These are phyloP conservation scores for Chrysaora quinquecirrha DNA, from an alignment of 30 jellyfish, hydroid and myxozoan genomes.

Conservation along the genomic window DNA sequence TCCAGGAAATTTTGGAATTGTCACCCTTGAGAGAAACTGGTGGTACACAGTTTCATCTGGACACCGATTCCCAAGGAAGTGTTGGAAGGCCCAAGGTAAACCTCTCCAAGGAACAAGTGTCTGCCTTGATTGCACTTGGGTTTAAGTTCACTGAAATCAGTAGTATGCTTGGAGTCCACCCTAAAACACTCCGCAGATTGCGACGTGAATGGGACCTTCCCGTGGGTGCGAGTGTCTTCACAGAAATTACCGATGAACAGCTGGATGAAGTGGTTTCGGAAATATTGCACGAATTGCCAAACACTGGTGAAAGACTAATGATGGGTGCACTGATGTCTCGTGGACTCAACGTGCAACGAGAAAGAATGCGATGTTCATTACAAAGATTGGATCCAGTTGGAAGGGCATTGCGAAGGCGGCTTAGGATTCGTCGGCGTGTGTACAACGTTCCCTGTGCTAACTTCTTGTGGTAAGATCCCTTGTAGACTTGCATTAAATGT, in stretches of 20 bases:
- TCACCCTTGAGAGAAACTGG: background rate
- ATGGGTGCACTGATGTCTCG: slow-evolving; percentile 13
- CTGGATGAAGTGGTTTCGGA: background rate
- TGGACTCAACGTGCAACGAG: background rate
- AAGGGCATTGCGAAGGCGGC: slow-evolving; percentile 1
- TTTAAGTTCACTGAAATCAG: background rate
- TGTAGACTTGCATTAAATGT: too few species aligned
- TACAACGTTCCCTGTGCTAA: slow-evolving; percentile 12
- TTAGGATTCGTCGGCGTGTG: background rate
- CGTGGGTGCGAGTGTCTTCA: background rate
- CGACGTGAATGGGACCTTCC: slow-evolving; percentile 5
- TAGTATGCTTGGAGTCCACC: background rate
- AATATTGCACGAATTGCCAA: slow-evolving; percentile 2
- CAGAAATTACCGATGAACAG: slow-evolving; percentile 3
- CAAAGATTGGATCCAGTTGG: slow-evolving; percentile 11
- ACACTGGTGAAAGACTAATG: slow-evolving; percentile 15
- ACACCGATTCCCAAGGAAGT: background rate
- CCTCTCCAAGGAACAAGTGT: background rate
- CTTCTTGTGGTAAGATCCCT: too few species aligned
- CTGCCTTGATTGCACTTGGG: background rate
- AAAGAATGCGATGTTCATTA: background rate
- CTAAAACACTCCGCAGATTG: background rate
- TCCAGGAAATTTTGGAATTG: background rate
- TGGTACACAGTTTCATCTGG: background rate
- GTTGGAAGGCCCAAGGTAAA: background rate